Conservation (phyloP, 2,113 vertebrate species). For the Pampusana beccarii region DNA sequence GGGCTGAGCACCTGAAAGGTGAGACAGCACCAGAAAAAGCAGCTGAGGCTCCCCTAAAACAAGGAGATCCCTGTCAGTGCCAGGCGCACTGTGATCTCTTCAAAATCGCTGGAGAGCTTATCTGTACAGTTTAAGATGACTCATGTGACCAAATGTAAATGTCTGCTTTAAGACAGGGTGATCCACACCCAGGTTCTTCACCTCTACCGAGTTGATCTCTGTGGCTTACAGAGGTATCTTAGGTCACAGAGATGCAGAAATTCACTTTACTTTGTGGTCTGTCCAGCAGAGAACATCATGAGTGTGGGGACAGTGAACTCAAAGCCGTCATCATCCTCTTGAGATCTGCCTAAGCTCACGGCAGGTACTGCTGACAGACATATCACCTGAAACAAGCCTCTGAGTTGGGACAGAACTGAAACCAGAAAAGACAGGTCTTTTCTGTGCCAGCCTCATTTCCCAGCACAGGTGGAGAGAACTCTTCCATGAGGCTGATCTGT, state of each 20-base stretch:
- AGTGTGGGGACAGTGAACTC: not conserved
- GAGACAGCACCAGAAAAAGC: not conserved
- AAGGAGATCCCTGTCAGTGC: not conserved
- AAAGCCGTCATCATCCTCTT: not conserved
- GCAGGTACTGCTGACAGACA: not conserved
- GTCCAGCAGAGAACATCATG: not conserved
- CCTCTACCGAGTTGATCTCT: not conserved
- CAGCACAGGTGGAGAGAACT: not conserved
- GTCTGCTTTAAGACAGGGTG: not conserved
- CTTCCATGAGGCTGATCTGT: not conserved
- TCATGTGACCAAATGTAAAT: not conserved
- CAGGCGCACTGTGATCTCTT: not conserved
- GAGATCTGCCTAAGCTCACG: not conserved
- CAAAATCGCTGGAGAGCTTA: not conserved
- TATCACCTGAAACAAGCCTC: not conserved
- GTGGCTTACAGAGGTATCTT: not conserved
- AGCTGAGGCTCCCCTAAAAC: not conserved
- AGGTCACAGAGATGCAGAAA: not conserved
- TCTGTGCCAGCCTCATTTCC: not conserved
- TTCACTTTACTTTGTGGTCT: not conserved
- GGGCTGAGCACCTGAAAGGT: not conserved
- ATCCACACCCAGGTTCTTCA: not conserved
- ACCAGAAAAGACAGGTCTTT: not conserved
- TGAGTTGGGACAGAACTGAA: not conserved
- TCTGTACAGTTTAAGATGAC: not conserved